phyloP scores from a whole-genome alignment of 2,888 invertebrate species.

The Fragum sueziense region DNA sequence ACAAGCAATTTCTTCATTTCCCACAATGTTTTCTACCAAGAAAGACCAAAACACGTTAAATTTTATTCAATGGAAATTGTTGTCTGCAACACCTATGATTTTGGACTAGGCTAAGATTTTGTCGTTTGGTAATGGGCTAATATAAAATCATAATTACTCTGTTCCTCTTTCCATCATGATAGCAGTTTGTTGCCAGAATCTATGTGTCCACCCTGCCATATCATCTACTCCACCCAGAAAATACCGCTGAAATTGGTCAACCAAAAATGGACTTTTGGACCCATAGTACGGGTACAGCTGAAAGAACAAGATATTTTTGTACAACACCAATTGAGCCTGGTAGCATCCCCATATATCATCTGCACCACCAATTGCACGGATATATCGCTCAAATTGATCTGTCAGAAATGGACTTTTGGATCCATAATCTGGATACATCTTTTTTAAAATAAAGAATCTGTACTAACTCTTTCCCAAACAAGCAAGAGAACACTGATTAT shows the following conservation, averaged over 20 bases:
- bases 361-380: conserved; percentile 72
- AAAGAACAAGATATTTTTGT: conserved; percentile 14
- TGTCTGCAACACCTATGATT: background rate
- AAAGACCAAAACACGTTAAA: too few relatives aligned
- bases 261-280: conserved; percentile 74
- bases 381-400: conserved; percentile 76
- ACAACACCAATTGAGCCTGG: background rate
- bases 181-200: conserved; percentile 73
- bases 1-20: background rate
- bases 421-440: conserved; percentile 66
- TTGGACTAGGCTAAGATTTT: background rate
- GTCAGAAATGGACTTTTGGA: conserved; percentile 75
- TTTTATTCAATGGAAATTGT: background rate
- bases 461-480: background rate
- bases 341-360: conserved; percentile 79
- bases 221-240: conserved; percentile 80
- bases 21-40: too few relatives aligned
- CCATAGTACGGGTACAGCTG: conserved; percentile 72
- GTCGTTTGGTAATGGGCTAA: background rate
- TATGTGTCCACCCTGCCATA: conserved; percentile 78
- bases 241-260: conserved; percentile 75
- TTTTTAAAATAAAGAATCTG: background rate
- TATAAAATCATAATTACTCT: conserved; percentile 58
- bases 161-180: conserved; percentile 75
- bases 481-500: too few relatives aligned